phyloP scores from a whole-genome alignment of 2,113 vertebrate species.

The Probosciger aterrimus region DNA sequence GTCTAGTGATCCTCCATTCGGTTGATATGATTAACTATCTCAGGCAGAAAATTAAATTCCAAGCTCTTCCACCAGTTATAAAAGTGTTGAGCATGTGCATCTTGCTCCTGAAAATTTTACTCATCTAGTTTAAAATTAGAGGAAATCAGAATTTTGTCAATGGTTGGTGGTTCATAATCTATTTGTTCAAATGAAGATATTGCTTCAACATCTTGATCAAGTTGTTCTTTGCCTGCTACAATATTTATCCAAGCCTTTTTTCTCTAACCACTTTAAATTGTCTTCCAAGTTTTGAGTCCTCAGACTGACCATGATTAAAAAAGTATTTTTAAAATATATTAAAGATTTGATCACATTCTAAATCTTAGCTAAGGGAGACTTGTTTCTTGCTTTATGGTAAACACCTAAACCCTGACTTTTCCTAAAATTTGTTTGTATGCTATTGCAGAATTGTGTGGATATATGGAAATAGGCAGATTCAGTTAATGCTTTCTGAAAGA shows the following conservation, averaged over 20 bases:
- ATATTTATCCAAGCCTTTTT: neutral
- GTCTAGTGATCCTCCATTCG: neutral
- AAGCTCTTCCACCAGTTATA: neutral
- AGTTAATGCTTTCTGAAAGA: neutral
- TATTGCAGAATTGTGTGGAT: neutral
- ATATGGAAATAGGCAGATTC: neutral
- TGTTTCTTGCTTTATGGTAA: neutral
- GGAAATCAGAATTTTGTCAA: neutral
- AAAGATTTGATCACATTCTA: neutral
- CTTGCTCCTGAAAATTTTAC: neutral
- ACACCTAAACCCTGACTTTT: neutral
- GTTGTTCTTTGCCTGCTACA: neutral
- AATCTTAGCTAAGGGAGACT: neutral
- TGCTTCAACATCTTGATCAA: neutral
- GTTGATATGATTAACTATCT: neutral
- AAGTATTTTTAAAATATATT: neutral
- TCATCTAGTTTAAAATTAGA: neutral
- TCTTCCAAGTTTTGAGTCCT: neutral
- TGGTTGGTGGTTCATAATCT: neutral
- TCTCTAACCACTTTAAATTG: neutral
- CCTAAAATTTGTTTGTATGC: neutral
- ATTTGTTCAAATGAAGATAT: neutral
- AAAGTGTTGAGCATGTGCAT: neutral
- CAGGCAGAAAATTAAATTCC: neutral
- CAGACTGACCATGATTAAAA: neutral